Evolutionary conservation across 2,797 vertebrate species (phyloP).

Genomic region (Oreonectes daqikongensis): DNA sequence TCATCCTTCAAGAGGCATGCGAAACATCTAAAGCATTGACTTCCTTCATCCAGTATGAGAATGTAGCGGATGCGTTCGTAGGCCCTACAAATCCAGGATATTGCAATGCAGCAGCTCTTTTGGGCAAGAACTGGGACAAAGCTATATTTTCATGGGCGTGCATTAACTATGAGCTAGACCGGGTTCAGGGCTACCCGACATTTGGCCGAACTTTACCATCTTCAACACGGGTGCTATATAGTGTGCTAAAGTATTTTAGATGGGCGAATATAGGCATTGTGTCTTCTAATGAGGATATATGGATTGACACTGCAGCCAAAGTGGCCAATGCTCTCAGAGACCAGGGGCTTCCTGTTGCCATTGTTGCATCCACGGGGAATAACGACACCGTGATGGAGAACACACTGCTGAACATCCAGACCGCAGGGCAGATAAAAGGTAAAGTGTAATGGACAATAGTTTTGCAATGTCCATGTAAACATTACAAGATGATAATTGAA

Average conservation of each 20-base stretch:
- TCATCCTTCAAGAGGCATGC: slow-evolving; percentile 73
- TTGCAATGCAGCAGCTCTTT: slow-evolving; percentile 76
- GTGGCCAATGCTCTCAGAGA: slow-evolving; percentile 73
- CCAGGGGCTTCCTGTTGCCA: slow-evolving; percentile 73
- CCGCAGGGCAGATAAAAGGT: slow-evolving; percentile 74
- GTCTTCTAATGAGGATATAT: slow-evolving; percentile 80
- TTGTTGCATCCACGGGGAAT: slow-evolving; percentile 72
- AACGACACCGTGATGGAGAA: slow-evolving; percentile 74
- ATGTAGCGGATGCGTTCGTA: slow-evolving; percentile 69
- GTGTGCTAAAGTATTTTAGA: slow-evolving; percentile 77
- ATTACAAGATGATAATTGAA: not conserved
- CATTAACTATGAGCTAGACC: slow-evolving; percentile 75
- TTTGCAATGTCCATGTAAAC: not conserved
- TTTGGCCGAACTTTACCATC: slow-evolving; percentile 73
- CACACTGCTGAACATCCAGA: slow-evolving; percentile 71
- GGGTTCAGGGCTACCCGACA: slow-evolving; percentile 69
- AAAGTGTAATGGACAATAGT: slow-evolving; percentile 47
- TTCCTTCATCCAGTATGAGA: slow-evolving; percentile 73
- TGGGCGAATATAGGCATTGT: slow-evolving; percentile 80
- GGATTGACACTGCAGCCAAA: slow-evolving; percentile 75
- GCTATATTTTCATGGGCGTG: slow-evolving; percentile 78
- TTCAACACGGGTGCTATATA: slow-evolving; percentile 72
- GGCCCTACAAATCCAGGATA: slow-evolving; percentile 80
- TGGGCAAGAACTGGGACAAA: slow-evolving; percentile 80
- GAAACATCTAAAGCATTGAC: slow-evolving; percentile 80